Conservation (phyloP, 2,888 invertebrate species). For the Drosophila anceps region DNA sequence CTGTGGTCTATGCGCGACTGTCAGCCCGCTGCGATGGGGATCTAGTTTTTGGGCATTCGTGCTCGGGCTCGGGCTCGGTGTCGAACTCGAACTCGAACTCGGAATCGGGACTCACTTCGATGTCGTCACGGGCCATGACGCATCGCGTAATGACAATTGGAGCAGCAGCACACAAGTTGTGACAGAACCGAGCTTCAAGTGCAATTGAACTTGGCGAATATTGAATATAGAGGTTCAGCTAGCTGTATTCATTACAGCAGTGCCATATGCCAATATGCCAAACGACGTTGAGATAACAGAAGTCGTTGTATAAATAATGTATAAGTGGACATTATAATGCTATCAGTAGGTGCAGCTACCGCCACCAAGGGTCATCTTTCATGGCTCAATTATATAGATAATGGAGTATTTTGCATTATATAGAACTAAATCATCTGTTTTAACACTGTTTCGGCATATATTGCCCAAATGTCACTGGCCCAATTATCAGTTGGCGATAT, state of each 20-base stretch:
- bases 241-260: constrained; percentile 35
- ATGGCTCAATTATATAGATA: background rate
- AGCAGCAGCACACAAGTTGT: background rate
- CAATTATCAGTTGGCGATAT: constrained; percentile 14
- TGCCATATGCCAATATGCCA: constrained; percentile 48
- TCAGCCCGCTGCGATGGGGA: constrained; percentile 40
- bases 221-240: constrained; percentile 8
- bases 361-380: constrained; percentile 4
- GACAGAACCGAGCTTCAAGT: constrained; percentile 15
- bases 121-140: constrained; percentile 73
- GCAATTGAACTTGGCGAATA: constrained; percentile 20
- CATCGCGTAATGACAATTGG: constrained; percentile 58
- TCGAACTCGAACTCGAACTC: constrained; percentile 12
- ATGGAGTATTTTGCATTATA: background rate
- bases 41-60: constrained; percentile 25
- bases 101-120: constrained; percentile 22
- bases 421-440: constrained; percentile 5
- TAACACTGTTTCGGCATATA: background rate
- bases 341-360: constrained; percentile 9
- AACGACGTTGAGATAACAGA: constrained; percentile 35
- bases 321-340: background rate
- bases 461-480: constrained; percentile 10
- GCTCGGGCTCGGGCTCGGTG: constrained; percentile 5
- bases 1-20: constrained; percentile 69
- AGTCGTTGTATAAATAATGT: constrained; percentile 5